Base-by-base conservation (phyloP, 2,888 invertebrate species). In the Aphidius colemani region DNA sequence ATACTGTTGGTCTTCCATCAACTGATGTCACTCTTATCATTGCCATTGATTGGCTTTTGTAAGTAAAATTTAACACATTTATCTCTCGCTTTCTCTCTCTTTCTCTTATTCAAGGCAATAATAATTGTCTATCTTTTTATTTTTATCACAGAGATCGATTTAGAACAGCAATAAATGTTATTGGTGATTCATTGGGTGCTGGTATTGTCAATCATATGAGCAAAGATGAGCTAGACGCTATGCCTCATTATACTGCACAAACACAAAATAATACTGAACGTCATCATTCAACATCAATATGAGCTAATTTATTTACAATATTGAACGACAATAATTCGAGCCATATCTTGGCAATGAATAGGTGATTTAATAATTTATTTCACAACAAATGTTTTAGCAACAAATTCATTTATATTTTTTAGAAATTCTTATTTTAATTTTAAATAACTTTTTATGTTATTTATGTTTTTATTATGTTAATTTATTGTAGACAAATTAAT, bases 31-130 rank as follows among this genome's bases (percentile, higher is more conserved):
- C 87, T 40, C 83, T 89, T 61, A 89, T 90, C 69, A 83, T 89
- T 57, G 88, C 89, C 6, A 88, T 90, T 43, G 90, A 90, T 77
- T 90, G 89, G 89, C 82, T 90, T 57, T 79, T 90, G 89, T 89
- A 84, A 86, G 88, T 18, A 2, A 18, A 18, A 18, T 18, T 18
- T 18, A 1, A 18, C 13, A 18, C 13, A 18, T 18, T 18, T 0
- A 18, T 18, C 13, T 18, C 13, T 18, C 13, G n/a, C n/a, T n/a
- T n/a, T 1, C 13, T 13, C 2, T 13, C 13, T 13, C 13, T 13
- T 13, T 13, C 13, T 18, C 13, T 18, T 2, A 46, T 45, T 10
- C 45, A 43, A 7, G 7, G 1, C 30, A 45, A 11, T 18, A 18
- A 1, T 18, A 18, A 18, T 18, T 18, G 13, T 60, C n/a, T n/a